phyloP scores from a whole-genome alignment of 2,888 invertebrate species.

The Orthosia gothica region DNA sequence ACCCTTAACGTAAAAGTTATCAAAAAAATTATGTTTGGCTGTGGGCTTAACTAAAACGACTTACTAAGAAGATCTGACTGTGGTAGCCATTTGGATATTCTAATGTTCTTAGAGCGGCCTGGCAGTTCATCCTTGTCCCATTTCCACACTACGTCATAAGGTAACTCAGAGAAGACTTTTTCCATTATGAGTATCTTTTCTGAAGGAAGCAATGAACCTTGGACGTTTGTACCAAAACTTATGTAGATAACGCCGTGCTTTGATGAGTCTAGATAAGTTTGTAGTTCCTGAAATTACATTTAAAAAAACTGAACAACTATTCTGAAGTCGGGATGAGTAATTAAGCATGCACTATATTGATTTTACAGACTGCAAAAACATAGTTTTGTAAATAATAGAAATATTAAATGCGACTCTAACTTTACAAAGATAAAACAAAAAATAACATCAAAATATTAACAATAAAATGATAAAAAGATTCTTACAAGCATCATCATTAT shows the following conservation, averaged over 20 bases:
- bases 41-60: background rate
- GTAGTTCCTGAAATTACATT: slow-evolving; percentile 73
- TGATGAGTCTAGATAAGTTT: slow-evolving; percentile 80
- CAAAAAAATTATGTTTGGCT: background rate
- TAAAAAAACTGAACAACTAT: no score
- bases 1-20: no score
- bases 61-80: slow-evolving; percentile 48
- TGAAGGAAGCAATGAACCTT: slow-evolving; percentile 75
- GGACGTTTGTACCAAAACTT: slow-evolving; percentile 85
- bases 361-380: no score
- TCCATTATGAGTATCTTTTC: slow-evolving; percentile 74
- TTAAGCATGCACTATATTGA: no score
- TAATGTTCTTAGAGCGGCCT: slow-evolving; percentile 78
- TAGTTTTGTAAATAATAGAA: no score
- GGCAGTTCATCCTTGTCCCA: slow-evolving; percentile 44
- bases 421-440: no score
- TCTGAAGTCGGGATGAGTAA: no score
- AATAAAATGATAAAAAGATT: no score
- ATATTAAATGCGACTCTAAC: no score
- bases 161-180: slow-evolving; percentile 79
- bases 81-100: slow-evolving; percentile 75
- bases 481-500: no score
- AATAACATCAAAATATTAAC: no score
- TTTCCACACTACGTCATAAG: slow-evolving; percentile 86
- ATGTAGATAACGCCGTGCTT: slow-evolving; percentile 84